Percentiles rank a stretch among this genome's conserved stretches.
phyloP scores from a whole-genome alignment of 2,888 invertebrate genomes.

The Orgyia antiqua region DNA sequence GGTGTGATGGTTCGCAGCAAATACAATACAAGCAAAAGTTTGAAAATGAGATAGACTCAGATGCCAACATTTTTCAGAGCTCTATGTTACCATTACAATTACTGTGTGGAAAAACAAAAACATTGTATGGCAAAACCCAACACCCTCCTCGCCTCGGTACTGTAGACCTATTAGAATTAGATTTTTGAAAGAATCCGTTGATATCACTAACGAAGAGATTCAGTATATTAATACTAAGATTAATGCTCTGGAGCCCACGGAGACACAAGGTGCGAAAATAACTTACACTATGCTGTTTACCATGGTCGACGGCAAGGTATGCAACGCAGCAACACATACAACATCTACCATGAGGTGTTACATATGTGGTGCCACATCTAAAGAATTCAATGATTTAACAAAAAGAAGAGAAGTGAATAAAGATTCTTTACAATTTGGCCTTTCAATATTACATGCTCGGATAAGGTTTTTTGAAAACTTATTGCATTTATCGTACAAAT shows the following conservation, averaged over 20 bases:
- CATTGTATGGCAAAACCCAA: constrained; percentile 5
- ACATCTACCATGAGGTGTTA: constrained; percentile 33
- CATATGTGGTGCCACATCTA: constrained; percentile 31
- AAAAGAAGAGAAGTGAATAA: constrained; percentile 1
- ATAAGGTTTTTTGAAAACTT: background rate
- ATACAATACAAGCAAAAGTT: constrained; percentile 1
- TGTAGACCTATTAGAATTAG: too few relatives aligned
- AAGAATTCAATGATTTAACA: constrained; percentile 15
- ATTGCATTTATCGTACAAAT: background rate
- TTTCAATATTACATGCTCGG: constrained; percentile 29
- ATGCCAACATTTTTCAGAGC: constrained; percentile 1
- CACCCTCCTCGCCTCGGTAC: constrained; percentile 5
- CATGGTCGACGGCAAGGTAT: constrained; percentile 20
- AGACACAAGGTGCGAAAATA: too few relatives aligned
- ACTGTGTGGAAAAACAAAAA: background rate
- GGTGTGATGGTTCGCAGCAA: constrained; percentile 4
- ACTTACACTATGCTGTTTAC: constrained; percentile 23
- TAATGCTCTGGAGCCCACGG: too few relatives aligned
- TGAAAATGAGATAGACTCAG: constrained; percentile 1
- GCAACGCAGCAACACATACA: constrained; percentile 24
- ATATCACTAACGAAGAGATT: background rate
- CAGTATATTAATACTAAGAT: background rate
- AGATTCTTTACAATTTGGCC: constrained; percentile 20
- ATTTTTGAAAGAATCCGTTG: background rate
- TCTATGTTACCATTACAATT: constrained; percentile 1